Base-by-base conservation (phyloP, 2,797 vertebrate genomes). In the Gephyroberyx darwinii region DNA sequence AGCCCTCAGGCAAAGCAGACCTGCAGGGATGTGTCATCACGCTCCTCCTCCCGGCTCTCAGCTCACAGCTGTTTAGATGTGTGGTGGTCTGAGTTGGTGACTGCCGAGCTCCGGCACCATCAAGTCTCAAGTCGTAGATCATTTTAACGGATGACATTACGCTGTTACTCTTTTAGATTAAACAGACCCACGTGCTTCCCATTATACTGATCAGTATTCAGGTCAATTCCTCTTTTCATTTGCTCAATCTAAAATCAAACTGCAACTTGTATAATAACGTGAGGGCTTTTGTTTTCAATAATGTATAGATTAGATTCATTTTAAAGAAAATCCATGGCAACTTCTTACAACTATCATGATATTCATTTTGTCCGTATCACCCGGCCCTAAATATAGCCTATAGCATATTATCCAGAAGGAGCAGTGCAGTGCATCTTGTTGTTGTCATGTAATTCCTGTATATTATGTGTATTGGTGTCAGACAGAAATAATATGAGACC, bases 381-480 rank as follows among this genome's bases (percentile, higher is more conserved):
- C 26, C 26, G 4, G 26, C 26, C 26, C 26, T 26, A 26, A 37
- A 59, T 53, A 1, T 53, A 51, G 69, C 12, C n/a, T 0, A n/a
- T n/a, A 6, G 20, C 33, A 0, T 59, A 33, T 54, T 35, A 45
- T 45, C 17, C 2, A 50, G 59, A 62, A 59, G 45, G 31, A 58
- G 45, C 13, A 61, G n/a, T 14, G 26, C 51, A 65, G 73, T 14
- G 19, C 78, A 71, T 69, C 52, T 35, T 51, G 67, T 33, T 72
- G 77, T 52, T 68, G 50, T 75, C 61, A 65, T 4, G 0, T 79
- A 76, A 75, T 76, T 73, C 55, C 47, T 43, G 45, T 10, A 6
- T 41, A 3, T 61, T 74, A 58, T 79, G 78, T 84, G 62, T 60
- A 67, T 70, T 59, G 20, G 43, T 72, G 53, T 83, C 63, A 84